Percentiles rank a stretch among this genome's conserved stretches.
Evolutionary conservation across 2,888 invertebrate genomes (phyloP).

Genomic region (Gastracanthus pulcherrimus): DNA sequence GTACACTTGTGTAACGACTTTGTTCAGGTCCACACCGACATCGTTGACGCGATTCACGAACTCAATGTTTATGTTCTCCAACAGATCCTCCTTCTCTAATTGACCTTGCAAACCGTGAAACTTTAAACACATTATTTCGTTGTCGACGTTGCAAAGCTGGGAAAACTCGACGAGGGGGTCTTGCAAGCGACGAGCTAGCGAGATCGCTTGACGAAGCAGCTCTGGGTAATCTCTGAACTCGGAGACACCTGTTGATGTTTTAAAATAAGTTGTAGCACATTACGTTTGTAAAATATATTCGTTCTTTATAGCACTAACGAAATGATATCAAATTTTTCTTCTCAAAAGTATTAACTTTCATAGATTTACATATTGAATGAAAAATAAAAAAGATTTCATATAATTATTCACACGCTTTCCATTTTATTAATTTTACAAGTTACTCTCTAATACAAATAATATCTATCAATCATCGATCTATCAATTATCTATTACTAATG

Average conservation of each 20-base stretch:
- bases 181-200: constrained; percentile 93
- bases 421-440: too few relatives aligned
- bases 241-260: constrained; percentile 75
- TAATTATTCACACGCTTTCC: too few relatives aligned
- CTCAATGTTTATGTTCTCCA: constrained; percentile 92
- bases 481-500: too few relatives aligned
- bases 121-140: constrained; percentile 96
- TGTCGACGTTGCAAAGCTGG: constrained; percentile 96
- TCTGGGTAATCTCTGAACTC: constrained; percentile 97
- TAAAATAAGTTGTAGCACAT: not conserved
- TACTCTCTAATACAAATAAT: too few relatives aligned
- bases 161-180: constrained; percentile 98
- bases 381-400: too few relatives aligned
- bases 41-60: constrained; percentile 97
- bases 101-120: constrained; percentile 93
- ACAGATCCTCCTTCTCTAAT: constrained; percentile 89
- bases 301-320: too few relatives aligned
- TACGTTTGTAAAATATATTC: not conserved
- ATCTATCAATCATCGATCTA: too few relatives aligned
- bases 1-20: constrained; percentile 92
- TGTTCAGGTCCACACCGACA: constrained; percentile 98
- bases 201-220: constrained; percentile 93
- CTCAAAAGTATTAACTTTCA: too few relatives aligned
- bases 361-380: too few relatives aligned
- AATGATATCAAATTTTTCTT: too few relatives aligned